Conservation (phyloP, 2,113 vertebrate genomes). For the Erinaceus europaeus region DNA sequence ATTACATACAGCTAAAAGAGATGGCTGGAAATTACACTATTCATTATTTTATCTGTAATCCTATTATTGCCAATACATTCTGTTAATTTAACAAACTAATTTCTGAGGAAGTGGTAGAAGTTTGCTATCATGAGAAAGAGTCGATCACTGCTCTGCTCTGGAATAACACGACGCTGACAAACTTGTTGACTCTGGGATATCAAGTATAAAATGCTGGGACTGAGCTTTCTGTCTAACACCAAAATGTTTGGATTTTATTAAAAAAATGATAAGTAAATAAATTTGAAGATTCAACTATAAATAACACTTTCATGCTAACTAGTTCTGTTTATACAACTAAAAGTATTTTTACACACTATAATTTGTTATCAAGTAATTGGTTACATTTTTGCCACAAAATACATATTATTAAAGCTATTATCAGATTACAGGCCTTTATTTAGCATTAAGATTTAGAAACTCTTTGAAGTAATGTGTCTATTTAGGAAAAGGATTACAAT, state of each 20-base stretch:
- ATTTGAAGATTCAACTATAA: slow-evolving; percentile 3
- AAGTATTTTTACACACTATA: not conserved
- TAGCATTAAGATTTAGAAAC: not conserved
- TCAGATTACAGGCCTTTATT: slow-evolving; percentile 4
- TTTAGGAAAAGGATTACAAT: not conserved
- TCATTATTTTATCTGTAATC: not conserved
- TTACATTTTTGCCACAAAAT: not conserved
- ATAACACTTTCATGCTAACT: not conserved
- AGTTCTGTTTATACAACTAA: not conserved
- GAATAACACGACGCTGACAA: no score
- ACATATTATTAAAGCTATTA: slow-evolving; percentile 1
- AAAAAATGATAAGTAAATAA: not conserved
- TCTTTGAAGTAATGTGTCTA: not conserved
- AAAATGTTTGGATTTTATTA: slow-evolving; percentile 24
- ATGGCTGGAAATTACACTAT: not conserved
- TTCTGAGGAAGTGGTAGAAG: not conserved
- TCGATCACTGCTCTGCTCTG: no score
- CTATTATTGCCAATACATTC: not conserved
- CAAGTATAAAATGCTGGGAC: no score
- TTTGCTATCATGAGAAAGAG: no score
- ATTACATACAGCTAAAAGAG: not conserved
- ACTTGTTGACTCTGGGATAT: no score
- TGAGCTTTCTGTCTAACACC: no score
- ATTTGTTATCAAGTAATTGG: not conserved
- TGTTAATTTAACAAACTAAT: not conserved